These are phyloP conservation scores for Gnathonemus longibarbis DNA, from an alignment of 2,113 vertebrate genomes.

Conservation along the genomic window DNA sequence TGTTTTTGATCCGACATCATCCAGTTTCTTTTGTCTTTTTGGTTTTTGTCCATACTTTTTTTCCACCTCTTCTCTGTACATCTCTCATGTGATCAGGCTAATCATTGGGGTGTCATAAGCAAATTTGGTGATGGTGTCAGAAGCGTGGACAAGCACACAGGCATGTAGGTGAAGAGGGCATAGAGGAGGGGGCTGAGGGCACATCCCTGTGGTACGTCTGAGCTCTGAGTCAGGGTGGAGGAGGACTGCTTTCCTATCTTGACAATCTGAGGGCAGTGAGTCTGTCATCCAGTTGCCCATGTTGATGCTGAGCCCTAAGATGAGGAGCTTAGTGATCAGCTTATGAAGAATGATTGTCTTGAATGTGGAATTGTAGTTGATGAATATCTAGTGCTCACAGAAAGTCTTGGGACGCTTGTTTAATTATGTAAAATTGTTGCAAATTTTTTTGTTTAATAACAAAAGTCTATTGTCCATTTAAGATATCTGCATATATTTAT, in stretches of 20 bases:
- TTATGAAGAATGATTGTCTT: not conserved
- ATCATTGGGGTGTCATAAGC: not conserved
- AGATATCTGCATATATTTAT: not conserved
- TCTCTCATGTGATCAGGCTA: not conserved
- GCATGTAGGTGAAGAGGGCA: not conserved
- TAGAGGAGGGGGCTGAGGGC: not conserved
- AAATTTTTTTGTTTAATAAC: not conserved
- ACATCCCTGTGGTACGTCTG: not conserved
- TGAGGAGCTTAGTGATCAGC: not conserved
- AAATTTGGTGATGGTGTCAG: not conserved
- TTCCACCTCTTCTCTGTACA: not conserved
- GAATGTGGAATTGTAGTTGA: not conserved
- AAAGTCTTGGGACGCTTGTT: not conserved
- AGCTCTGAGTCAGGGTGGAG: not conserved
- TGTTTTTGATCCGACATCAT: not conserved
- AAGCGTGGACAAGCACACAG: not conserved
- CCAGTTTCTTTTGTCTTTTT: not conserved
- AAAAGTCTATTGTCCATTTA: not conserved
- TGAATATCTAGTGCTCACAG: not conserved
- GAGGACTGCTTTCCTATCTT: not conserved
- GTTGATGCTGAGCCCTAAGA: not conserved
- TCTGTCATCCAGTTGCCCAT: not conserved
- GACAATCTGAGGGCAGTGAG: not conserved
- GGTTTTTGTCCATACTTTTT: not conserved
- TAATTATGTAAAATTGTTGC: not conserved